These are phyloP conservation scores for Panthera tigris DNA, from an alignment of 2,113 vertebrate species.

Conservation along the genomic window DNA sequence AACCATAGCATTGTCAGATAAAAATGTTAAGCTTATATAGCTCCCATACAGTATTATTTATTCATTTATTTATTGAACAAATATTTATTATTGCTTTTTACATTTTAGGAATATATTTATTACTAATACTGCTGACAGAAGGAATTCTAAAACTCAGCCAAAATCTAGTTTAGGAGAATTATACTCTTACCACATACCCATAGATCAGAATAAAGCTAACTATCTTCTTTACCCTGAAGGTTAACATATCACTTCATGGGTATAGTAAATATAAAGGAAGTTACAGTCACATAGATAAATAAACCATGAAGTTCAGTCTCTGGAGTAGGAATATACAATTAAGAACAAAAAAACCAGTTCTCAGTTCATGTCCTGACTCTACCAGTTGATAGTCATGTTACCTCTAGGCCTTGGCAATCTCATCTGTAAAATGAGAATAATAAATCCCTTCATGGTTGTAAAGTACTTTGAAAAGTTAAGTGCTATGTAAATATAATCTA, in stretches of 20 bases:
- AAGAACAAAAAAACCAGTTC: neutral
- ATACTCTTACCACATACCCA: neutral
- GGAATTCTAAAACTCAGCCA: neutral
- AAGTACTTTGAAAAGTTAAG: neutral
- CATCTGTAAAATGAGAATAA: neutral
- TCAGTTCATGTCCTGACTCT: neutral
- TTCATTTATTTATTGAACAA: neutral
- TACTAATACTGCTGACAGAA: neutral
- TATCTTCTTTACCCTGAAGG: neutral
- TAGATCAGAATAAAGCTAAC: neutral
- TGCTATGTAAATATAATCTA: neutral
- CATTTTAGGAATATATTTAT: neutral
- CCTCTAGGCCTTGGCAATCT: neutral
- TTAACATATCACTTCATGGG: neutral
- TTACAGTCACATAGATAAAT: neutral
- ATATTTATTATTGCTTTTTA: neutral
- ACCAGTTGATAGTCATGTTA: neutral
- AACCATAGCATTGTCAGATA: neutral
- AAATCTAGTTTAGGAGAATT: neutral
- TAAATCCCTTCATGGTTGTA: neutral
- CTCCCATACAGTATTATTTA: neutral
- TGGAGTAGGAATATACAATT: neutral
- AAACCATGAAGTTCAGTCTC: neutral
- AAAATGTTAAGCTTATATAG: neutral
- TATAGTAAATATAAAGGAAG: neutral